Evolutionary conservation across 1,140 invertebrate species (phyloP).

Genomic region (Drosophila sucinea): DNA sequence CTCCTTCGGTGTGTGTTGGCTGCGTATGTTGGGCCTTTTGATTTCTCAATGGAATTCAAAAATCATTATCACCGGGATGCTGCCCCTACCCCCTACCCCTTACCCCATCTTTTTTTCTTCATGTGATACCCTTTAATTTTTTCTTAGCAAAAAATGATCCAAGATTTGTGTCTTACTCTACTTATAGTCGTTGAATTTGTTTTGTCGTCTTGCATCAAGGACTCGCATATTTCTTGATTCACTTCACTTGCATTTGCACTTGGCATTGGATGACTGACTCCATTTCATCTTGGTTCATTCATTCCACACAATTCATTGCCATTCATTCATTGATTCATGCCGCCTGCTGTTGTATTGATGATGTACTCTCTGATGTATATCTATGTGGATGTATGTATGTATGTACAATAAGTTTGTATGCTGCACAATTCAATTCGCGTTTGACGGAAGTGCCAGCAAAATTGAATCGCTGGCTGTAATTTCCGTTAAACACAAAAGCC

Average conservation of each 20-base stretch:
- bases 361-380: background rate
- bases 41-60: constrained; percentile 45
- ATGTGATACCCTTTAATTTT: no score
- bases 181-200: no score
- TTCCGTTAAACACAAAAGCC: constrained; percentile 64
- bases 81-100: background rate
- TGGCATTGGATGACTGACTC: constrained; percentile 5
- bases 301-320: background rate
- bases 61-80: constrained; percentile 3
- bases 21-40: constrained; percentile 25
- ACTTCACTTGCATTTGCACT: constrained; percentile 9
- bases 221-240: constrained; percentile 5
- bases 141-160: no score
- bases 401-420: constrained; percentile 15
- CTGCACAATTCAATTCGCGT: constrained; percentile 72
- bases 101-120: no score
- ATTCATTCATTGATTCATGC: background rate
- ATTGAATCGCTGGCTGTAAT: constrained; percentile 79
- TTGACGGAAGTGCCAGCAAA: constrained; percentile 72
- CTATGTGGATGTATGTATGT: constrained; percentile 3
- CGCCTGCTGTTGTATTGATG: background rate
- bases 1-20: background rate
- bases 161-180: no score
- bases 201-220: background rate
- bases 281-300: constrained; percentile 12